Evolutionary conservation across 2,797 vertebrate species (phyloP).

Genomic region (Poeciliopsis turneri): DNA sequence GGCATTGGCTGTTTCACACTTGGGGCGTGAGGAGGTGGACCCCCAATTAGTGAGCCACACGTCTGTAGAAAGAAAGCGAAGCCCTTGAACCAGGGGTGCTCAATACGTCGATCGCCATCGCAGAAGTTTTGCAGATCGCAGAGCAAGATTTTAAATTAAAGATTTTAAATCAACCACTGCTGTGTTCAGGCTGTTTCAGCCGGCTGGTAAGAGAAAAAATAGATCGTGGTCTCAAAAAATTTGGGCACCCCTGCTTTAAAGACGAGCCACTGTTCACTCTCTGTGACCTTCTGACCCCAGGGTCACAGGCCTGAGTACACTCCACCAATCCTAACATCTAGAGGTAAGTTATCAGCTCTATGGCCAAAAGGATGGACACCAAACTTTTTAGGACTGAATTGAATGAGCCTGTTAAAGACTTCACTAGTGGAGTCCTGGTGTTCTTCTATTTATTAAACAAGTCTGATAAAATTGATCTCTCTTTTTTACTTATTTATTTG

Average conservation of each 20-base stretch:
- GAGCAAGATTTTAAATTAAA: too few species aligned
- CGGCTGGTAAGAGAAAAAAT: too few species aligned
- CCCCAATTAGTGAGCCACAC: slow-evolving; percentile 78
- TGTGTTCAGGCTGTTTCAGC: too few species aligned
- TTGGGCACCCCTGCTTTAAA: slow-evolving; percentile 40
- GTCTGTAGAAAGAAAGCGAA: slow-evolving; percentile 68
- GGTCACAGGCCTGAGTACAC: slow-evolving; percentile 71
- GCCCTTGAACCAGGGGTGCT: slow-evolving; percentile 26
- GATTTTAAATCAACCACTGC: too few species aligned
- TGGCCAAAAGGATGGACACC: slow-evolving; percentile 46
- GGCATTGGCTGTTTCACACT: slow-evolving; percentile 63
- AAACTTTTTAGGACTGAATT: slow-evolving; percentile 40
- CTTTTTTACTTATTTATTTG: background rate
- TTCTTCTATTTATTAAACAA: slow-evolving; percentile 38
- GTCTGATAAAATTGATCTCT: slow-evolving; percentile 34
- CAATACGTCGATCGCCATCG: too few species aligned
- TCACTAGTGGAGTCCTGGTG: slow-evolving; percentile 48
- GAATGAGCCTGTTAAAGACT: slow-evolving; percentile 58
- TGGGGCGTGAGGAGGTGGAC: slow-evolving; percentile 54
- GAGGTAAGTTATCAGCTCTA: slow-evolving; percentile 57
- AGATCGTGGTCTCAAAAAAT: too few species aligned
- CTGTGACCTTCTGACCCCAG: slow-evolving; percentile 56
- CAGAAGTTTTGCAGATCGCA: too few species aligned
- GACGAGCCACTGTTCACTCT: slow-evolving; percentile 59
- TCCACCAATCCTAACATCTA: slow-evolving; percentile 52